Evolutionary conservation across 30 jellyfish, hydroid and myxozoan species (phyloP), one percentile per base, ranked within the genome.

Genomic region (Chironex yamaguchii): DNA sequence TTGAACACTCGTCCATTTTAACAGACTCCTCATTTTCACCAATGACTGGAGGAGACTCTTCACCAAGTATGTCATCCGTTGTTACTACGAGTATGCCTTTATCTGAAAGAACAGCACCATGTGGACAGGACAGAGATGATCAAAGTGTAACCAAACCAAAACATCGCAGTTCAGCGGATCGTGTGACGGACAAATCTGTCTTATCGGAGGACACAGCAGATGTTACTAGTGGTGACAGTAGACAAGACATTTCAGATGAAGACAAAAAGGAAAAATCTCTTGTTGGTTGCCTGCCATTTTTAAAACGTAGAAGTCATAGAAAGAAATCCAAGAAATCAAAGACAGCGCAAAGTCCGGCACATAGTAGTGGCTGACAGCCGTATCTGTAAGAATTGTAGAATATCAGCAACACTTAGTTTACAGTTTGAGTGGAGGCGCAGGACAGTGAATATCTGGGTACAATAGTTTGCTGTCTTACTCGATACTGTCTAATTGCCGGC

Each of bases 11-110:
- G 32, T 86, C 96, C 1, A 86, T 73, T 12, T 68, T 86, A 42
- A 86, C 96, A 3, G 85, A 76, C 48, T 86, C 96, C 20, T 86
- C 91, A 63, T 21, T 71, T 34, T 81, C 94, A 14, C 95, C 95
- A 9, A 9, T 42, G 9, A 42, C 58, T 42, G 58, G 13, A 6
- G 58, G 58, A 6, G 58, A 42, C 9, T 42, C 58, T 6, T 42
- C 58, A 42, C 58, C 58, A 42, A 42, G 58, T 42, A 42, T 42
- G 58, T 42, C 58, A 6, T 42, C 58, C 58, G 58, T 42, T 42
- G 58, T 42, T 42, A 17, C 58, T 6, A 42, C 58, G 58, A 42
- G 58, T 42, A 42, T 42, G 58, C 58, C 58, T 42, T 17, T 42
- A 9, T 42, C 58, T 17, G 58, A 42, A 42, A 42, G 58, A 42